Percentiles rank a stretch among this genome's conserved stretches.
These are phyloP conservation scores for Pissodes strobi DNA, from an alignment of 1,140 invertebrate genomes.

Conservation along the genomic window DNA sequence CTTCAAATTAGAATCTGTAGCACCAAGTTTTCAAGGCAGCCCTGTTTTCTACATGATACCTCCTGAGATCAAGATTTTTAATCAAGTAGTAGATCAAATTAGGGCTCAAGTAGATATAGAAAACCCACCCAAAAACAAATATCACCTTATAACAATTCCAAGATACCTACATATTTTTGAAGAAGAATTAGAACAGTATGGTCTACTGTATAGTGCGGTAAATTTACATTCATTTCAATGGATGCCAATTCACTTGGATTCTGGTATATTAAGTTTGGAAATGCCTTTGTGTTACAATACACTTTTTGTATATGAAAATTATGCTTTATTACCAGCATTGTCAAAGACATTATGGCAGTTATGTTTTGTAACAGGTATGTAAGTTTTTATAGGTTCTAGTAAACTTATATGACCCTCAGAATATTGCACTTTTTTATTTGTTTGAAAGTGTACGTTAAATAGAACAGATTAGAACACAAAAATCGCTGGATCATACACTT, in stretches of 20 bases:
- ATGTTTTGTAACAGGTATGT: slow-evolving; percentile 72
- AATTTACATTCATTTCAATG: slow-evolving; percentile 78
- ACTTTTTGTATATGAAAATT: slow-evolving; percentile 78
- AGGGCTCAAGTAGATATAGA: slow-evolving; percentile 57
- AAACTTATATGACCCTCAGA: too few species aligned
- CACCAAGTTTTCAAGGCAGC: slow-evolving; percentile 56
- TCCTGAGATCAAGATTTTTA: slow-evolving; percentile 72
- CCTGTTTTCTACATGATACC: slow-evolving; percentile 74
- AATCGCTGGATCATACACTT: too few species aligned
- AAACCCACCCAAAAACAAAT: slow-evolving; percentile 51
- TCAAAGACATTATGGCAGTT: slow-evolving; percentile 79
- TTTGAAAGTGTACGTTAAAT: too few species aligned
- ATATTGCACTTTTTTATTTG: too few species aligned
- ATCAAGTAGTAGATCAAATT: slow-evolving; percentile 79
- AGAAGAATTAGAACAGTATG: slow-evolving; percentile 83
- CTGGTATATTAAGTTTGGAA: slow-evolving; percentile 86
- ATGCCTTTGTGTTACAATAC: slow-evolving; percentile 76
- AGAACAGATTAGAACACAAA: too few species aligned
- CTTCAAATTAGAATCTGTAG: slow-evolving; percentile 74
- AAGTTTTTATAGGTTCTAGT: too few species aligned
- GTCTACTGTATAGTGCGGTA: slow-evolving; percentile 65
- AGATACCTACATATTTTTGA: slow-evolving; percentile 66
- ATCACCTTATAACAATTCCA: slow-evolving; percentile 68
- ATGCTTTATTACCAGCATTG: slow-evolving; percentile 71
- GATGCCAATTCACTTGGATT: slow-evolving; percentile 85